A percentile compares a stretch with the other conserved stretches of the same genome.
Conservation (phyloP, 2,113 vertebrate species). For the Istiophorus platypterus region DNA sequence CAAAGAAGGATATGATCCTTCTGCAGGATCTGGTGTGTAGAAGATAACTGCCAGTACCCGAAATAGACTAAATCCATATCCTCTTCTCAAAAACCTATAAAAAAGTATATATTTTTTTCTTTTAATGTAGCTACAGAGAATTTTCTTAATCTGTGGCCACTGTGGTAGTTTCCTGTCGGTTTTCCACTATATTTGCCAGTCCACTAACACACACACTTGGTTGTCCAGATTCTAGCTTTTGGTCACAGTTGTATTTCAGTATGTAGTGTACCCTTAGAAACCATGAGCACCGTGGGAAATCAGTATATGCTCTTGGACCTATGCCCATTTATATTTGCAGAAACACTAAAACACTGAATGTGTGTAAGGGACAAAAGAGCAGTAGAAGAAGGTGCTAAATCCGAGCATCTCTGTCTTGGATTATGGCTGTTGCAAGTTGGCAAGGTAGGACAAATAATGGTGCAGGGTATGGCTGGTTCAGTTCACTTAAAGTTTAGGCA, state of each 20-base stretch:
- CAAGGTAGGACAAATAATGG: slow-evolving; percentile 36
- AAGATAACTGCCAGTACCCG: not conserved
- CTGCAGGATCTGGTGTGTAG: not conserved
- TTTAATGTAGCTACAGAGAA: not conserved
- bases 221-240: slow-evolving; percentile 23
- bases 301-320: slow-evolving; percentile 21
- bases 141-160: not conserved
- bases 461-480: slow-evolving; percentile 25
- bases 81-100: not conserved
- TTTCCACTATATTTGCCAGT: slow-evolving; percentile 14
- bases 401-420: not conserved
- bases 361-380: slow-evolving; percentile 22
- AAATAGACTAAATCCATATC: not conserved
- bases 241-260: slow-evolving; percentile 40
- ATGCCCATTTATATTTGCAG: slow-evolving; percentile 48
- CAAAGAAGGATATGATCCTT: not conserved
- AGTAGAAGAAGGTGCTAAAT: slow-evolving; percentile 15
- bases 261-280: slow-evolving; percentile 12
- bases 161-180: not conserved
- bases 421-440: slow-evolving; percentile 46
- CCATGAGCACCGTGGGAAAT: slow-evolving; percentile 46
- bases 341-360: slow-evolving; percentile 44
- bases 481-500: slow-evolving; percentile 4
- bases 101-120: not conserved
- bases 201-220: not conserved